Evolutionary conservation across 2,113 vertebrate genomes (phyloP).

Genomic region (Calyptommatus sinebrachiatus): DNA sequence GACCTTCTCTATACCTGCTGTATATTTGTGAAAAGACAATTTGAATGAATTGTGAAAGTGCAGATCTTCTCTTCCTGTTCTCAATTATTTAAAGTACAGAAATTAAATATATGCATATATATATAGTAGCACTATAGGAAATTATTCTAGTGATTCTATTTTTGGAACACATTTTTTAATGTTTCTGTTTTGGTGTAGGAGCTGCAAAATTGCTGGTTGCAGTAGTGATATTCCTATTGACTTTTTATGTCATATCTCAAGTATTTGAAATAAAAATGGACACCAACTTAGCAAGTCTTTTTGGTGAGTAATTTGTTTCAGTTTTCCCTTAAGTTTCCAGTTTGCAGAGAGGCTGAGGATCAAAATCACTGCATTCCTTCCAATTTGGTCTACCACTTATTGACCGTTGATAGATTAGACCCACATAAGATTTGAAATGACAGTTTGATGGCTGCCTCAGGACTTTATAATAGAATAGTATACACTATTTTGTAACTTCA

Average conservation of each 20-base stretch:
- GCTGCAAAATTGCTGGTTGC: slow-evolving; percentile 81
- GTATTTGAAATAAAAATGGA: slow-evolving; percentile 89
- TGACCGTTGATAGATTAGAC: neutral
- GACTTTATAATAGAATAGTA: too few relatives aligned
- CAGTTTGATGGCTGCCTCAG: too few relatives aligned
- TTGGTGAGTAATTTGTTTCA: slow-evolving; percentile 78
- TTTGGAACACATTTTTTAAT: neutral
- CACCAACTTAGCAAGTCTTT: slow-evolving; percentile 76
- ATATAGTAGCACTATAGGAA: too few relatives aligned
- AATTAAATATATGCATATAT: neutral
- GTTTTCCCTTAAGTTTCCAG: neutral
- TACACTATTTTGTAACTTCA: too few relatives aligned
- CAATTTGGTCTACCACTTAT: neutral
- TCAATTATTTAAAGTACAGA: neutral
- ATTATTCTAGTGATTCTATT: too few relatives aligned
- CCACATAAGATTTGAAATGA: too few relatives aligned
- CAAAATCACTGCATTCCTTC: too few relatives aligned
- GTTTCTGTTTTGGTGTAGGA: slow-evolving; percentile 65
- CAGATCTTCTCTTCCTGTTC: neutral
- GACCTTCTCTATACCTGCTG: neutral
- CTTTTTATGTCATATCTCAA: slow-evolving; percentile 87
- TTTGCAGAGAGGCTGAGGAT: neutral
- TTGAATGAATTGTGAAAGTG: neutral
- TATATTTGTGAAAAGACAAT: neutral
- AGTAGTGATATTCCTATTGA: slow-evolving; percentile 79